Evolutionary conservation across 2,888 invertebrate species (phyloP).

Genomic region (Drosophila anomalata): DNA sequence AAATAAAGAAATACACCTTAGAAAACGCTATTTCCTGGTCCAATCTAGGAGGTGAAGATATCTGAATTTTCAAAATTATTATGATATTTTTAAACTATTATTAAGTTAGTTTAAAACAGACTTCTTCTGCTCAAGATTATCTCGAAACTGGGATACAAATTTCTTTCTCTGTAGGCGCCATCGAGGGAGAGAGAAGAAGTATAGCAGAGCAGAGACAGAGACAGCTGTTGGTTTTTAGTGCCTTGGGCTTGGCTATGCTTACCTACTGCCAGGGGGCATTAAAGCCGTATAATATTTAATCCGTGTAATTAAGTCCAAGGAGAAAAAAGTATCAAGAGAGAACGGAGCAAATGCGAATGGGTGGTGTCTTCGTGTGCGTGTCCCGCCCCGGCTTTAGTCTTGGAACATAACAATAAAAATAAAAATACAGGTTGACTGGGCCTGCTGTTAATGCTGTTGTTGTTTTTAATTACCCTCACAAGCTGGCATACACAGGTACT

Average conservation of each 20-base stretch:
- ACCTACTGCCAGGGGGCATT: conserved; percentile 54
- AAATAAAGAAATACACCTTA: background rate
- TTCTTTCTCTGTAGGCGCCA: background rate
- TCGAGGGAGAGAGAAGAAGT: background rate
- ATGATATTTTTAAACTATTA: no score
- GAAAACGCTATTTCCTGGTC: background rate
- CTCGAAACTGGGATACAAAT: background rate
- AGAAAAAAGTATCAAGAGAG: conserved; percentile 42
- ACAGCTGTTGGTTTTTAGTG: conserved; percentile 30
- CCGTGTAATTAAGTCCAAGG: conserved; percentile 81
- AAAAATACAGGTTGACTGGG: conserved; percentile 65
- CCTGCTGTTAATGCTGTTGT: conserved; percentile 44
- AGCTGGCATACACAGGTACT: conserved; percentile 18
- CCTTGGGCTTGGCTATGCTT: conserved; percentile 43
- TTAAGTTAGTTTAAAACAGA: no score
- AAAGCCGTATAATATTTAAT: conserved; percentile 78
- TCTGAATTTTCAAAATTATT: background rate
- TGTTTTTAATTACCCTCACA: conserved; percentile 72
- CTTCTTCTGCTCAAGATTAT: no score
- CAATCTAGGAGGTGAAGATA: background rate
- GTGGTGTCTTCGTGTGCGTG: conserved; percentile 7
- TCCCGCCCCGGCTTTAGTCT: conserved; percentile 35
- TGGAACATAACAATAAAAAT: conserved; percentile 66
- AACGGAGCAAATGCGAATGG: conserved; percentile 15
- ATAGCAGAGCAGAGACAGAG: conserved; percentile 1